Conservation (phyloP, 2,888 invertebrate species). For the Salticus scenicus region DNA sequence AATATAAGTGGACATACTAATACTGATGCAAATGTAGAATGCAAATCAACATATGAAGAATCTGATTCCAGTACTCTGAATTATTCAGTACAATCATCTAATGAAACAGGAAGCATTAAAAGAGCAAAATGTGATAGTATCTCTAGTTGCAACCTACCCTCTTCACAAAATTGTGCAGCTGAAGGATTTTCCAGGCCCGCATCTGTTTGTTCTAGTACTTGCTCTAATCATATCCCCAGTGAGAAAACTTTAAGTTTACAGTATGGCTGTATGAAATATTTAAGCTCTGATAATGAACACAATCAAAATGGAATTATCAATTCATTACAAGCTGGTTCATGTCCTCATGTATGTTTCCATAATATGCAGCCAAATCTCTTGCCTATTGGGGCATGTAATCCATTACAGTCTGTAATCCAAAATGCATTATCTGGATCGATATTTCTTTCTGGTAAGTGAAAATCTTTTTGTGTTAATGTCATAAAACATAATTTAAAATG, state of each 20-base stretch:
- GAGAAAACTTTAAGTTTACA: conserved; percentile 13
- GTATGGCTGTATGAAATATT: conserved; percentile 35
- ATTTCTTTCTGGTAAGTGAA: not conserved
- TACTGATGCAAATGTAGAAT: not conserved
- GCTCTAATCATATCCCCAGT: conserved; percentile 5
- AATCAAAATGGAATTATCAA: not conserved
- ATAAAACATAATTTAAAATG: too few species aligned
- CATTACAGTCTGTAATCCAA: not conserved
- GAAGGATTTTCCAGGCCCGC: conserved; percentile 7
- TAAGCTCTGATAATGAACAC: not conserved
- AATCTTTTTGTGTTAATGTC: too few species aligned
- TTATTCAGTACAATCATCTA: not conserved
- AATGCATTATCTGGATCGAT: not conserved
- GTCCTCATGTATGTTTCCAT: not conserved
- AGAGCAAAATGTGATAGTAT: not conserved
- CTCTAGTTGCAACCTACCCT: not conserved
- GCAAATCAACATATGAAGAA: not conserved
- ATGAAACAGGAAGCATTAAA: not conserved
- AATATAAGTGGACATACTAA: not conserved
- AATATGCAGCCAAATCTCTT: not conserved
- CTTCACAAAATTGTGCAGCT: not conserved
- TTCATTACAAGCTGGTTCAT: not conserved
- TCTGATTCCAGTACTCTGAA: not conserved
- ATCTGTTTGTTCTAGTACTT: conserved; percentile 29
- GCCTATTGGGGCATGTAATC: not conserved